Base-by-base conservation (phyloP, 2,797 vertebrate species). In the Myotis myotis region DNA sequence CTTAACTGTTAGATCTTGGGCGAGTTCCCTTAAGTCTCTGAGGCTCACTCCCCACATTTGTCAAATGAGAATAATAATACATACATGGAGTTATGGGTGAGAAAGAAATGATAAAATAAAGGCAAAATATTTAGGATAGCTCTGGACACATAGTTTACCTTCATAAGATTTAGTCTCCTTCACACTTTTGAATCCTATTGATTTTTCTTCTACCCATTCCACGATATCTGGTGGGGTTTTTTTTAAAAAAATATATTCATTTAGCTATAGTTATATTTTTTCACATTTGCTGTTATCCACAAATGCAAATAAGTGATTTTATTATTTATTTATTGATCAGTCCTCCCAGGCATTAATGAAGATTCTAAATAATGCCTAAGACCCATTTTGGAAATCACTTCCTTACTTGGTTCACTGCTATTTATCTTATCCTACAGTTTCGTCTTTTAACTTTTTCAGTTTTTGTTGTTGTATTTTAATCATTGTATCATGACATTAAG, bases 401-500 rank as follows among this genome's bases (percentile, higher is more conserved):
- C 25, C 53, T 75, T 68, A 78, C 17, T 83, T 80, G 38, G 91
- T 82, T 92, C 36, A 70, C 25, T 92, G 66, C 44, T 53, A 5
- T 60, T 95, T 90, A 51, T 92, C 22, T 68, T 89, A 66, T n/a
- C 22, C 75, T 96, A 16, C 8, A 72, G 6, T 95, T 92, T 41
- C 0, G 0, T 78, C 20, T 93, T 95, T 87, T 51, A 95, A 91
- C 8, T 47, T 74, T 90, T 75, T 47, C 15, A 33, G 13, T 82
- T 95, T 89, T 88, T 86, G 20, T 71, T 4, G 44, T 4, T 70
- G 2, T 88, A n/a, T 89, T 96, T 28, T 62, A 16, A 89, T 91
- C 30, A 60, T 76, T 87, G 64, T 88, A 57, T 81, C 44, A 53
- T 68, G 57, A 47, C 44, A 71, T 36, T 62, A 74, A 94, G 33